Conservation (phyloP, 2,888 invertebrate species). For the Panopea generosa region DNA sequence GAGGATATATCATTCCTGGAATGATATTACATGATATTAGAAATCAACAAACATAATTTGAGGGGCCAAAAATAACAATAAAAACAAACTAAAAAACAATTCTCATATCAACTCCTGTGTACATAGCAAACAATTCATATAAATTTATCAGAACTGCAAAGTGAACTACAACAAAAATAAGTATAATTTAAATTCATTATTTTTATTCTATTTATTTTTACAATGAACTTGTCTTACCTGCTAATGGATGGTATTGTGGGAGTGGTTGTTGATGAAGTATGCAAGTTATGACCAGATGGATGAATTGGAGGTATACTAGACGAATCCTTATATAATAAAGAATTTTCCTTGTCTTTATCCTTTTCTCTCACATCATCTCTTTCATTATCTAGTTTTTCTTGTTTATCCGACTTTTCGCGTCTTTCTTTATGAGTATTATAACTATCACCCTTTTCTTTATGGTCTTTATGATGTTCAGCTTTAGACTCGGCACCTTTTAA, state of each 20-base stretch:
- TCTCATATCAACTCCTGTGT: too few species aligned
- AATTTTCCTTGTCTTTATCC: constrained; percentile 45
- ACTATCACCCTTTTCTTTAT: constrained; percentile 52
- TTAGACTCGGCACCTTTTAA: constrained; percentile 48
- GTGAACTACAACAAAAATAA: too few species aligned
- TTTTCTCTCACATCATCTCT: constrained; percentile 27
- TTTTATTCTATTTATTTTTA: too few species aligned
- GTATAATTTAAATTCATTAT: too few species aligned
- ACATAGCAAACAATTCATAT: too few species aligned
- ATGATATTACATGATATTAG: too few species aligned
- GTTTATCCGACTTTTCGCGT: constrained; percentile 45
- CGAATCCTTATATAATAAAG: constrained; percentile 56
- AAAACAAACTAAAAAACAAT: too few species aligned
- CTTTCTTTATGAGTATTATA: constrained; percentile 46
- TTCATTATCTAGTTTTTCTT: constrained; percentile 30
- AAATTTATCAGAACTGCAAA: too few species aligned
- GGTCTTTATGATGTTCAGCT: constrained; percentile 29
- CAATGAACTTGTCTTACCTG: constrained; percentile 74
- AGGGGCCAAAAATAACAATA: too few species aligned
- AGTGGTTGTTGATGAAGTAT: constrained; percentile 61
- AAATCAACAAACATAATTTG: too few species aligned
- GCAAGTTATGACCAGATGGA: constrained; percentile 48
- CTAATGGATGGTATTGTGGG: constrained; percentile 72
- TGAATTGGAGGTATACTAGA: constrained; percentile 60
- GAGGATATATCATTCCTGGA: too few species aligned